Evolutionary conservation across 2,797 vertebrate species (phyloP).

Genomic region (Erethizon dorsatum): DNA sequence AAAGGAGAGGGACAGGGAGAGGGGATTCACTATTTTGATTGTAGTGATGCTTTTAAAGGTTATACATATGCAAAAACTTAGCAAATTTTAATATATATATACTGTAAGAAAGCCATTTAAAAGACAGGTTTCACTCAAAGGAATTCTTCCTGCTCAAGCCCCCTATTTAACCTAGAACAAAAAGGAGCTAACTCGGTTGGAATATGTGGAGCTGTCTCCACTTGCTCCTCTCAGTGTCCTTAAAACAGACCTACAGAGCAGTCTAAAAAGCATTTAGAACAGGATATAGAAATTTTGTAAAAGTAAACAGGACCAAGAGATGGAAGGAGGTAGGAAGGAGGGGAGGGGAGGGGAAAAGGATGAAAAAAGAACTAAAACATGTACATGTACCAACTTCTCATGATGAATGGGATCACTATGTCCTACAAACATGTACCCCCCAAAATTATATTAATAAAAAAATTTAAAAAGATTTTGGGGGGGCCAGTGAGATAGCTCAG

Average conservation of each 20-base stretch:
- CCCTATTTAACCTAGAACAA: background rate
- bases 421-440: background rate
- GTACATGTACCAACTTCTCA: too few species aligned
- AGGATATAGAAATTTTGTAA: too few species aligned
- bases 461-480: background rate
- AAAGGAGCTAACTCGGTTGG: background rate
- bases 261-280: background rate
- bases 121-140: background rate
- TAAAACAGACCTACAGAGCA: background rate
- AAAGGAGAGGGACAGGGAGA: background rate
- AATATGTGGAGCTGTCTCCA: background rate
- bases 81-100: too few species aligned
- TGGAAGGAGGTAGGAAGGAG: too few species aligned
- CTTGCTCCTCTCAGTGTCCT: background rate
- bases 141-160: background rate
- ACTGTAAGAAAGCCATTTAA: slow-evolving; percentile 39
- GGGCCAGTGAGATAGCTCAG: too few species aligned
- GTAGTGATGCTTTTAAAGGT: background rate
- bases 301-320: too few species aligned
- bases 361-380: too few species aligned
- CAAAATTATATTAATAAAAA: background rate
- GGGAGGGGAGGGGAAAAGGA: background rate
- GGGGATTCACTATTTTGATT: background rate
- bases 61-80: slow-evolving; percentile 6
- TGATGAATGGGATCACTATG: background rate